These are phyloP conservation scores for Archilochus colubris DNA, from an alignment of 2,113 vertebrate genomes.

Conservation along the genomic window DNA sequence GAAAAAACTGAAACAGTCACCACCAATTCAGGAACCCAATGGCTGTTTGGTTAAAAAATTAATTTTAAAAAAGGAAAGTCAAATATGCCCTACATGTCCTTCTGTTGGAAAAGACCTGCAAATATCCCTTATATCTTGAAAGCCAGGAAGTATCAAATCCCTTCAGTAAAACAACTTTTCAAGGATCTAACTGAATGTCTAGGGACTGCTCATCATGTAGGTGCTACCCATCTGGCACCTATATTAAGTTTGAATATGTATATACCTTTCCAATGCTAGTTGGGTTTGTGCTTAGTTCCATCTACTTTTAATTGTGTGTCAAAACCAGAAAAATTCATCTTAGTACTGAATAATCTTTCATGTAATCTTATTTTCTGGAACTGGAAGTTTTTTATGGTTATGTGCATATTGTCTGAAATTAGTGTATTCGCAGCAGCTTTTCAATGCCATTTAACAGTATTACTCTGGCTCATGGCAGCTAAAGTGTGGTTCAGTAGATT, in stretches of 20 bases:
- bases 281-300: neutral
- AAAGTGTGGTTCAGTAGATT: neutral
- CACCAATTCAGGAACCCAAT: neutral
- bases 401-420: conserved; percentile 24
- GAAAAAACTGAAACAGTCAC: neutral
- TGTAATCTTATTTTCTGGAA: conserved; percentile 38
- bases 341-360: neutral
- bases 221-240: neutral
- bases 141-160: neutral
- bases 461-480: neutral
- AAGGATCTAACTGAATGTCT: neutral
- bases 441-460: neutral
- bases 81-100: neutral
- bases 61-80: neutral
- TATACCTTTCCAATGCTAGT: neutral
- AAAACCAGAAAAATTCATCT: neutral
- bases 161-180: neutral
- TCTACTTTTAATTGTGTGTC: neutral
- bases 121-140: neutral
- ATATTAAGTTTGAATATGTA: neutral
- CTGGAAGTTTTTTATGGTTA: neutral
- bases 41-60: neutral
- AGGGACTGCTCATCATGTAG: neutral
- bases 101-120: neutral
- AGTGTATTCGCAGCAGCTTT: neutral